phyloP scores from a whole-genome alignment of 35 echinoderm and acorn worm species.

The Heliocidaris tuberculata region DNA sequence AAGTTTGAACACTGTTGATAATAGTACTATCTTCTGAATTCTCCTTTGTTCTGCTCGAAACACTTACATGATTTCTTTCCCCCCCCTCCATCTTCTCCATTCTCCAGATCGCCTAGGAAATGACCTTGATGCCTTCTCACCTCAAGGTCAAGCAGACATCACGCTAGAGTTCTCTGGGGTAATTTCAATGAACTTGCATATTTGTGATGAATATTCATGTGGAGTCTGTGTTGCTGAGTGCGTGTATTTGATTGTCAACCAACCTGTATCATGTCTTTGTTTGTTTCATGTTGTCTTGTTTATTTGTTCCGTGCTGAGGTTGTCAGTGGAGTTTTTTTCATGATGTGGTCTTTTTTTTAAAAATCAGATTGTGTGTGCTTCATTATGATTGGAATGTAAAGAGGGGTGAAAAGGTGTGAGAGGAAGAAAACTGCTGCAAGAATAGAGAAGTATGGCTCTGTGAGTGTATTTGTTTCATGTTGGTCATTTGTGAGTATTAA shows the following conservation, averaged over 20 bases:
- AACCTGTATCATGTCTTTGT: neutral
- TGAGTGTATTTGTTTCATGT: neutral
- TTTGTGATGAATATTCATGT: constrained; percentile 38
- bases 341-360: neutral
- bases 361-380: neutral
- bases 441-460: no score
- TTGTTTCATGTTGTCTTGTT: constrained; percentile 38
- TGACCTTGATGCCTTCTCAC: constrained; percentile 54
- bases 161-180: constrained; percentile 90
- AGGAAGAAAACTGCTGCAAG: neutral
- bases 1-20: neutral
- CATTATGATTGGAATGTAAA: neutral
- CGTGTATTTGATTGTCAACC: neutral
- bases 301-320: constrained; percentile 34
- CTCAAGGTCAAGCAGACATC: constrained; percentile 63
- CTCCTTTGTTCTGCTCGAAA: neutral
- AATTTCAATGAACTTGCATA: constrained; percentile 69
- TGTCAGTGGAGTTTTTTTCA: neutral
- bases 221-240: constrained; percentile 26
- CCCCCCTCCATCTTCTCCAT: neutral
- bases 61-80: neutral
- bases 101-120: constrained; percentile 33
- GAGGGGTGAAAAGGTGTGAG: neutral
- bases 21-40: neutral
- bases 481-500: neutral